These are phyloP conservation scores for Muscina levida DNA, from an alignment of 2,888 invertebrate species.

Conservation along the genomic window DNA sequence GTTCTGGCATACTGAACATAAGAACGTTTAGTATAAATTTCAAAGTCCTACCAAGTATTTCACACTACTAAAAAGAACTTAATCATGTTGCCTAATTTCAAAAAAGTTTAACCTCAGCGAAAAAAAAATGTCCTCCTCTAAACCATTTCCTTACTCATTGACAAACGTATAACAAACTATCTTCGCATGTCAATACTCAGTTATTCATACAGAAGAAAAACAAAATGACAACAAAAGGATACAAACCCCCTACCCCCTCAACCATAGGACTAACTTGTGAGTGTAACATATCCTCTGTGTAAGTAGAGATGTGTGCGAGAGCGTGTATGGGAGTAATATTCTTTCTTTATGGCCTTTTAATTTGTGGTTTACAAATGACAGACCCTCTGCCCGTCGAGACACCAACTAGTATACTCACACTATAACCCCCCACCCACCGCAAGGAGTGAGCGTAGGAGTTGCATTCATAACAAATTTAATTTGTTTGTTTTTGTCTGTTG, in stretches of 20 bases:
- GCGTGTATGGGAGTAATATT: constrained; percentile 35
- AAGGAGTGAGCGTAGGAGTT: neutral
- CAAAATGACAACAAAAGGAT: constrained; percentile 7
- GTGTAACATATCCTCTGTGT: neutral
- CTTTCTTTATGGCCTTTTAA: constrained; percentile 51
- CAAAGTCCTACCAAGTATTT: no score
- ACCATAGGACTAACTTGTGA: neutral
- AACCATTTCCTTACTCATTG: no score
- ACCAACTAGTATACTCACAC: no score
- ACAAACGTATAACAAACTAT: neutral
- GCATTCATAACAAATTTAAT: neutral
- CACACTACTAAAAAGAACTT: no score
- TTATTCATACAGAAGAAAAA: constrained; percentile 22
- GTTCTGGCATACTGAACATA: no score
- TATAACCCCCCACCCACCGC: neutral
- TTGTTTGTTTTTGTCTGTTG: constrained; percentile 26
- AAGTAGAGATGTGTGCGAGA: neutral
- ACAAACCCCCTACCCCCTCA: neutral
- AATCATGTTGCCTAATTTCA: no score
- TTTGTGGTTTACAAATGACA: constrained; percentile 57
- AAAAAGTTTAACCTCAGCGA: no score
- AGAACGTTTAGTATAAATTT: no score
- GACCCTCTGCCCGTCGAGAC: no score
- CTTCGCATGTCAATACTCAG: constrained; percentile 50
- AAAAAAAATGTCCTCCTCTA: no score